Evolutionary conservation across 2,888 invertebrate species (phyloP).

Genomic region (Agapostemon virescens): DNA sequence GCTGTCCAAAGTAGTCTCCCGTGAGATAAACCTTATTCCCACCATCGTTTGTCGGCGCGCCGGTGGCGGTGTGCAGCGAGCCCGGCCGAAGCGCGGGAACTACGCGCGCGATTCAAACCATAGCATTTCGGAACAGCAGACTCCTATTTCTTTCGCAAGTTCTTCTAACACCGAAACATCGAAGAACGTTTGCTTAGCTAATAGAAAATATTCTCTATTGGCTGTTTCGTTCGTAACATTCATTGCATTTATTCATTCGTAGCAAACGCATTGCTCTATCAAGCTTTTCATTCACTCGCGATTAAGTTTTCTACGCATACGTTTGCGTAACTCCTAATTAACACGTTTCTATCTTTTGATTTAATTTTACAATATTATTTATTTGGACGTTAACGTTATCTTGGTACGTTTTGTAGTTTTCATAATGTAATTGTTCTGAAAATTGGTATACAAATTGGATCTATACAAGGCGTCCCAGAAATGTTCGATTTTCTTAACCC

Average conservation of each 20-base stretch:
- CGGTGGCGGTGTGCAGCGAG: background rate
- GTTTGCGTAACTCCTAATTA: background rate
- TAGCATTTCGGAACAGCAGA: background rate
- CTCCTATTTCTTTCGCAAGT: background rate
- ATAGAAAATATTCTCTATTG: background rate
- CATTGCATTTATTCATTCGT: too few species aligned
- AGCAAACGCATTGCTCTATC: background rate
- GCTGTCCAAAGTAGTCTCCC: background rate
- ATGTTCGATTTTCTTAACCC: too few species aligned
- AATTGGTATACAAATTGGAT: background rate
- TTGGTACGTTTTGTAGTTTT: background rate
- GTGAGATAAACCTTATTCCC: background rate
- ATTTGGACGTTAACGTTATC: background rate
- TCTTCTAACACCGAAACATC: background rate
- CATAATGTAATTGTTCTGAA: background rate
- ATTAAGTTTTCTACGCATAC: background rate
- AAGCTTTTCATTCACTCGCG: background rate
- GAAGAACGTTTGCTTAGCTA: background rate
- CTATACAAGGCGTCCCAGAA: too few species aligned
- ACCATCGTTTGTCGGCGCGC: background rate
- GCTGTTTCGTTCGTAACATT: too few species aligned
- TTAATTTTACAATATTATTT: background rate
- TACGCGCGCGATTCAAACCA: background rate
- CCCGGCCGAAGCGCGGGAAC: background rate
- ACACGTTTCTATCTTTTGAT: rapidly evolving